Evolutionary conservation across 2,113 vertebrate species (phyloP), one percentile per base, ranked within the genome.

Genomic region (Brachypteracias leptosomus): DNA sequence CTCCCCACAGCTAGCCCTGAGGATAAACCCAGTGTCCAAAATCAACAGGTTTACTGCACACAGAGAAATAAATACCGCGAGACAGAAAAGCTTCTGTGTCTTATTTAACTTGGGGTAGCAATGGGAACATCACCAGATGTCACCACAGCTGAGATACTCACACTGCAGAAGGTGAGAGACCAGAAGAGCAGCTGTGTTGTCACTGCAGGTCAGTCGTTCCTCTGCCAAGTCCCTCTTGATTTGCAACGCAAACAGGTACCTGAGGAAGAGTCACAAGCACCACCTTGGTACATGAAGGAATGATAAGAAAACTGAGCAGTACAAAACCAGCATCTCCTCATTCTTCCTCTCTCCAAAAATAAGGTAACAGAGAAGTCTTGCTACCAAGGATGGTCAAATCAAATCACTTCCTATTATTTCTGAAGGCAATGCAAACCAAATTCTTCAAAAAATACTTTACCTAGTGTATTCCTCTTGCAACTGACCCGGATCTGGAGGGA

Each of bases 401-500:
- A 21, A 55, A 73, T 36, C 25, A 42, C 54, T 49, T 38, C 19
- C 31, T 33, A 7, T 63, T 67, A 18, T 78, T 59, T 68, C 70
- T 79, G 36, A 7, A 22, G 9, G 5, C 11, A 76, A 89, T 7
- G 5, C 38, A 83, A 76, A 73, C 8, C 16, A 22, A 52, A 33
- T 2, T 13, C 13, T 59, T 67, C 16, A 14, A 59, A 81, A 61
- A 52, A 51, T 15, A 82, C 66, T 51, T 97, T 93, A 99, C 99
- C 99, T 98, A 0, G 99, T 99, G n/a, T 98, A 99, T 75, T 99
- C 99, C 84, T 99, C 99, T 91, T 99, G 99, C 89, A 99, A 93
- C 93, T 99, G 99, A 79, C 99, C 99, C 1, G 99, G 99, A 78
- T 99, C 99, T 9, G 99, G 99, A 19, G 99, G 99, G 89, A 99